Base-by-base conservation (phyloP, 2,797 vertebrate species). In the Micromesistius poutassou region DNA sequence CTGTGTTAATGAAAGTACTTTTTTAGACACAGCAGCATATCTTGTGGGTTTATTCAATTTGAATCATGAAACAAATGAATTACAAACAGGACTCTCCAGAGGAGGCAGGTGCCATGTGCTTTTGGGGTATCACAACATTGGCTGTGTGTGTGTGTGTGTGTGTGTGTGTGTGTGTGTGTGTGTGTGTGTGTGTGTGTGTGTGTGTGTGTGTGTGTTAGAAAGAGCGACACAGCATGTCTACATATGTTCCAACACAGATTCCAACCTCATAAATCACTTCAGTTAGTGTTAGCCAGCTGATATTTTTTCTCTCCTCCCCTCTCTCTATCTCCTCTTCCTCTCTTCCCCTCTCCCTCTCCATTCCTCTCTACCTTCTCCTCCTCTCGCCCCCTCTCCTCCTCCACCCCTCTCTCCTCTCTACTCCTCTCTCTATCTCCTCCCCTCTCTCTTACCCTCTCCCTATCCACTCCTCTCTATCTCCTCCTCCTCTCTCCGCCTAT, bases 261-360 rank as follows among this genome's bases (percentile, higher is more conserved):
- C 89, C 92, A 93, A 84, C 87, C 87, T 89, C 91, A 90, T 93
- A 91, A 93, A 91, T 93, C 90, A 92, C 90, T 85, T 90, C 88
- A 87, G 88, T 91, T 85, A 81, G 89, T 89, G 89, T 87, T 90
- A 87, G 89, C 84, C 88, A 93, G 87, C 91, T 90, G 89, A 89
- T 91, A 86, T 88, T 81, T 74, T 80, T 83, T 73, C 77, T 76
- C 46, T 68, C 30, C 35, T 55, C 38, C 79, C 55, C 72, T 70
- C 76, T 9, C 30, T 31, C 25, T n/a, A 76, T 55, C 50, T n/a
- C 19, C 22, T 19, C 5, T 16, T 19, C 14, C 50, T 62, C 55
- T 62, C 22, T 25, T 22, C 46, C 4, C 5, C 19, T 22, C 19
- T 22, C 14, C 16, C 16, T 22, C 46, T 22, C 16, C 79, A 50